These are phyloP conservation scores for Cydia fagiglandana DNA, from an alignment of 1,140 invertebrate genomes.

Conservation along the genomic window DNA sequence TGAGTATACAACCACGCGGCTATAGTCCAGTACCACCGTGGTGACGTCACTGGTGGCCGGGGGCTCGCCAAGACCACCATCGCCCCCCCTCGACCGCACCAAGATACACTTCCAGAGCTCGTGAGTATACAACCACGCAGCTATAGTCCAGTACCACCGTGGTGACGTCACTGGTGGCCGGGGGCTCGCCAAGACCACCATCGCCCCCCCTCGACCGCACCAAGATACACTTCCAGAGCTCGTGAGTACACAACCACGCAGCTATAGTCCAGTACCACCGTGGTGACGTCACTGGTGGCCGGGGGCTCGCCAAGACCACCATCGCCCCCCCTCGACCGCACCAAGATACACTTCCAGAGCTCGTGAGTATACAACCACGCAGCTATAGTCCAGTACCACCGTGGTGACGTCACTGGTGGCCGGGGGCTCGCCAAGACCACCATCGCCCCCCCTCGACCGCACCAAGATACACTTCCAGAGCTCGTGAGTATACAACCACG, in stretches of 20 bases:
- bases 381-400: conserved; percentile 26
- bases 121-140: conserved; percentile 61
- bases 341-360: conserved; percentile 98
- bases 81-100: conserved; percentile 96
- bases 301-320: too few species aligned
- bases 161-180: too few species aligned
- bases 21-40: conserved; percentile 56
- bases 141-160: conserved; percentile 55
- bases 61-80: too few species aligned
- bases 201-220: conserved; percentile 98
- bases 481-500: conserved; percentile 75
- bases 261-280: conserved; percentile 41
- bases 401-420: conserved; percentile 85
- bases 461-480: conserved; percentile 99
- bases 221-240: conserved; percentile 98
- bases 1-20: conserved; percentile 55
- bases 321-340: conserved; percentile 98
- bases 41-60: too few species aligned
- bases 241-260: conserved; percentile 70
- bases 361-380: conserved; percentile 75
- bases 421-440: too few species aligned
- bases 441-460: conserved; percentile 97
- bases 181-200: too few species aligned
- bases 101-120: conserved; percentile 98
- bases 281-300: conserved; percentile 85